Percentiles rank a stretch among this genome's conserved stretches.
These are phyloP conservation scores for Onthophagus taurus DNA, from an alignment of 1,140 invertebrate species.

Conservation along the genomic window DNA sequence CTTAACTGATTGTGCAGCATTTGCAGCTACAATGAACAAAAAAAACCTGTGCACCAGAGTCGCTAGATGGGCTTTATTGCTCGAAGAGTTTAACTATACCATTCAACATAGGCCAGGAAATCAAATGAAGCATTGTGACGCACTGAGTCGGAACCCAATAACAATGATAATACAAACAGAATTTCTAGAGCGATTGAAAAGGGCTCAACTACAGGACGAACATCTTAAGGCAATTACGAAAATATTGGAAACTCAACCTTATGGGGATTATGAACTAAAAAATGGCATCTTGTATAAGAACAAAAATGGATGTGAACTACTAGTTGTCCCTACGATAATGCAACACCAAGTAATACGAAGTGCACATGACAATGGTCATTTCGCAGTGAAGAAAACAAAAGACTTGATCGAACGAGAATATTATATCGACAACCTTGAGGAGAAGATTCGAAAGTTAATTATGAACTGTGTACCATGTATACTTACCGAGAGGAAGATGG, in stretches of 20 bases:
- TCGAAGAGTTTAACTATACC: too few relatives aligned
- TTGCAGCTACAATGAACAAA: too few relatives aligned
- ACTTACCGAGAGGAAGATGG: conserved; percentile 24
- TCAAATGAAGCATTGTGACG: too few relatives aligned
- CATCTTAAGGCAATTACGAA: conserved; percentile 18
- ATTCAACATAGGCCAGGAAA: too few relatives aligned
- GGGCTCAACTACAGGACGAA: conserved; percentile 23
- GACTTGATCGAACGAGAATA: conserved; percentile 16
- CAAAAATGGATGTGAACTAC: conserved; percentile 13
- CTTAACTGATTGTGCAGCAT: too few relatives aligned
- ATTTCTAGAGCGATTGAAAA: too few relatives aligned
- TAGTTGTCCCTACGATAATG: conserved; percentile 17
- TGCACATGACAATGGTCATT: conserved; percentile 13
- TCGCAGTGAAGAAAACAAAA: conserved; percentile 15
- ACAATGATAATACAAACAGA: too few relatives aligned
- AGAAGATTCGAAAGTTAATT: conserved; percentile 24
- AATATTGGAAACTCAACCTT: conserved; percentile 17
- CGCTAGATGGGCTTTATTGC: too few relatives aligned
- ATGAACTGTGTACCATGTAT: conserved; percentile 29
- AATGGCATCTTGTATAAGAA: conserved; percentile 6
- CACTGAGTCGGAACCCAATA: too few relatives aligned
- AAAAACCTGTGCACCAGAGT: too few relatives aligned
- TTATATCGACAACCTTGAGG: conserved; percentile 19
- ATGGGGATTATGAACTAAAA: conserved; percentile 2
- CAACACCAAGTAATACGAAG: conserved; percentile 21